Evolutionary conservation across 2,113 vertebrate species (phyloP).

Genomic region (Xerus inauris): DNA sequence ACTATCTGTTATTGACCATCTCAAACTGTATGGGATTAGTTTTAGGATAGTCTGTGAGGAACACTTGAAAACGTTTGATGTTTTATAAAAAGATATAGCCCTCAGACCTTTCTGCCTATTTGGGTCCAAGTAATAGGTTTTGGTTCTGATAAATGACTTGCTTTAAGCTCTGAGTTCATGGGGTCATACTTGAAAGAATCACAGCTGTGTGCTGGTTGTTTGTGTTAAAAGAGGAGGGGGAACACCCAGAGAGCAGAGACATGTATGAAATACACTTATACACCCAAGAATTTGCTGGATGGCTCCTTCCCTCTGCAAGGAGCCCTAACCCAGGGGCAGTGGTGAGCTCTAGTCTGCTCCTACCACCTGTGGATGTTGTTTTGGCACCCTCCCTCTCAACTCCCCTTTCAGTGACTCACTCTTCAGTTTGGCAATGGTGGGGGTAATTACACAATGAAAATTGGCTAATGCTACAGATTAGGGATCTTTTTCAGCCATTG

Average conservation of each 20-base stretch:
- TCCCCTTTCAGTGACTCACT: background rate
- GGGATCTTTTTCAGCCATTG: background rate
- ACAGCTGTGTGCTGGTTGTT: background rate
- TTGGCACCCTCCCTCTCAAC: background rate
- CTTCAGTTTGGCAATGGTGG: background rate
- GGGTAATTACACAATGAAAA: background rate
- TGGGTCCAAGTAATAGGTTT: conserved; percentile 5
- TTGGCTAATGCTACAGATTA: background rate
- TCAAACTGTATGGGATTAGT: background rate
- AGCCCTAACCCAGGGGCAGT: background rate
- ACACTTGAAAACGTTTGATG: background rate
- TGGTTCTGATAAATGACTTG: background rate
- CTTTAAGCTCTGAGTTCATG: conserved; percentile 40
- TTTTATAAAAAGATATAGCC: background rate
- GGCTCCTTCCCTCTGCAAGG: background rate
- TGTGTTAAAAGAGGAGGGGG: conserved; percentile 8
- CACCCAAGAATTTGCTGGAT: background rate
- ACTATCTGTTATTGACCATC: background rate
- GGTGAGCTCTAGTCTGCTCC: background rate
- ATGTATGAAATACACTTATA: background rate
- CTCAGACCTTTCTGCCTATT: background rate
- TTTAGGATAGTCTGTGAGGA: background rate
- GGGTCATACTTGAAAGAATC: conserved; percentile 16
- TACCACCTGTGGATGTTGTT: background rate
- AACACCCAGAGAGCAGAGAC: background rate